Evolutionary conservation across 64 coral and sea anemone species (phyloP).

Genomic region (Catalaphyllia jardinei): DNA sequence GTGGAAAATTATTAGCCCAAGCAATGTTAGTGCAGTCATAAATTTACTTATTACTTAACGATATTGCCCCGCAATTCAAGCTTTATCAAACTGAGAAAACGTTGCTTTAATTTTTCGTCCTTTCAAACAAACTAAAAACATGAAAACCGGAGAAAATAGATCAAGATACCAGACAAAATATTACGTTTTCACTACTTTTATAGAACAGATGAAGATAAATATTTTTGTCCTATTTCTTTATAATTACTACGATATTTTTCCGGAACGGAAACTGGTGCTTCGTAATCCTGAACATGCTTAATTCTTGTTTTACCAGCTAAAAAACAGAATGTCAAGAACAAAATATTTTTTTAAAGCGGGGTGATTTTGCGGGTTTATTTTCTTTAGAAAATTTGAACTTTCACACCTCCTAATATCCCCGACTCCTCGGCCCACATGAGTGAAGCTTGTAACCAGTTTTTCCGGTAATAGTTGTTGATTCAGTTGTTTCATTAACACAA

Average conservation of each 20-base stretch:
- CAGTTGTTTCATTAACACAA: constrained; percentile 35
- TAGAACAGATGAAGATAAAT: neutral
- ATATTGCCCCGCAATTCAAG: too few relatives aligned
- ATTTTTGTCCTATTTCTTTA: neutral
- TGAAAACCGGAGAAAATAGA: neutral
- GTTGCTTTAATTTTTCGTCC: neutral
- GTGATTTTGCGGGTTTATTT: too few relatives aligned
- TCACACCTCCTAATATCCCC: neutral
- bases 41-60: too few relatives aligned
- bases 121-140: neutral
- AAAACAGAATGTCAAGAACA: too few relatives aligned
- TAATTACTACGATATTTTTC: too few relatives aligned
- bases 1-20: too few relatives aligned
- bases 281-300: too few relatives aligned
- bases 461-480: neutral
- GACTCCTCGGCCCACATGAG: neutral
- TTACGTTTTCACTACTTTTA: neutral
- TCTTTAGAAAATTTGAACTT: neutral
- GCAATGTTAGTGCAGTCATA: too few relatives aligned
- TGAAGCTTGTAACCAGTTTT: constrained; percentile 24
- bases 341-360: too few relatives aligned
- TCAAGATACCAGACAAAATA: neutral
- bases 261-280: too few relatives aligned
- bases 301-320: too few relatives aligned
- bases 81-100: too few relatives aligned